phyloP scores from a whole-genome alignment of 2,888 invertebrate species.

The Steinernema scapterisci region DNA sequence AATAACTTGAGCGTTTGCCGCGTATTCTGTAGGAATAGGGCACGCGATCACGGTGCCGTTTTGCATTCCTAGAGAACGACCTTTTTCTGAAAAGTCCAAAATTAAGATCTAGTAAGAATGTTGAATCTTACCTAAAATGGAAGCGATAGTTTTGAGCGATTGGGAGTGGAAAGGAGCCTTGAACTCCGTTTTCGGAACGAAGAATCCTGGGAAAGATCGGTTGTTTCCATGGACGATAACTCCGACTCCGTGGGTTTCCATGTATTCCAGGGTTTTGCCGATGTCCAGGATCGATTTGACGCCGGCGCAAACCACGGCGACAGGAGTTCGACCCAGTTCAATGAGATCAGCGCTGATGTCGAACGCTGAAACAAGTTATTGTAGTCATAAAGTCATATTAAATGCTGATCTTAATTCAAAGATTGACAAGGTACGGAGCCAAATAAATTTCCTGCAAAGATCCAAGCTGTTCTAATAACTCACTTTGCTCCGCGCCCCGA shows the following conservation, averaged over 20 bases:
- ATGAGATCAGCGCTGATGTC: constrained; percentile 93
- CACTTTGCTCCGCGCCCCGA: constrained; percentile 80
- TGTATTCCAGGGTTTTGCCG: constrained; percentile 86
- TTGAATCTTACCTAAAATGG: constrained; percentile 72
- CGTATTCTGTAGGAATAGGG: constrained; percentile 79
- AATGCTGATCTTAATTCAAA: too few species aligned
- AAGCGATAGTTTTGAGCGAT: constrained; percentile 77
- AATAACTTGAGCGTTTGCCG: constrained; percentile 71
- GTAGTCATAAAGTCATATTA: too few species aligned
- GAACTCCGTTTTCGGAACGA: constrained; percentile 79
- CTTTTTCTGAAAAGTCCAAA: constrained; percentile 53
- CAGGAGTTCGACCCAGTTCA: constrained; percentile 83
- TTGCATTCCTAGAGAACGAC: constrained; percentile 64
- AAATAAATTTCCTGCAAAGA: too few species aligned
- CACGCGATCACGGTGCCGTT: constrained; percentile 81
- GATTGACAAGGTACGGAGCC: too few species aligned
- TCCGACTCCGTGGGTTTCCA: constrained; percentile 93
- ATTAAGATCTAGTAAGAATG: constrained; percentile 66
- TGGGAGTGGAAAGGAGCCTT: constrained; percentile 77
- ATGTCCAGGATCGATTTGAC: constrained; percentile 97
- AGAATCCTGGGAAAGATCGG: constrained; percentile 89
- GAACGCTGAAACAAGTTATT: constrained; percentile 72
- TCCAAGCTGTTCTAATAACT: too few species aligned
- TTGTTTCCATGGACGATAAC: constrained; percentile 79
- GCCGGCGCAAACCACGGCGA: constrained; percentile 91